Percentiles rank a stretch among this genome's conserved stretches.
These are phyloP conservation scores for Cremastinae sp. DNA, from an alignment of 2,888 invertebrate genomes.

Conservation along the genomic window DNA sequence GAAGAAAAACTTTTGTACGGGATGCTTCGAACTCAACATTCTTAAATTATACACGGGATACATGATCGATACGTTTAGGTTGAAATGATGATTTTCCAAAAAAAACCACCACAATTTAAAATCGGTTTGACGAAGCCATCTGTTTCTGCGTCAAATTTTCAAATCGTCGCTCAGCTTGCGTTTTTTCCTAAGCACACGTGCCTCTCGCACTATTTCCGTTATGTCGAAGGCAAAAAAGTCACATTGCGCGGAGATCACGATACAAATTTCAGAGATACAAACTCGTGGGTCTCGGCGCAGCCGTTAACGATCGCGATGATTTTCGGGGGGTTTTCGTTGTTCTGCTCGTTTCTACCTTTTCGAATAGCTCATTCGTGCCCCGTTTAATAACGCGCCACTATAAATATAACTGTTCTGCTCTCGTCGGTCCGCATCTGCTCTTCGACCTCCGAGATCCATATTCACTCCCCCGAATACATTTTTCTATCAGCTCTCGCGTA, in stretches of 20 bases:
- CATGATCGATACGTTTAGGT: too few species aligned
- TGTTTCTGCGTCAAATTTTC: constrained; percentile 20
- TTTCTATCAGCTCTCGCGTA: constrained; percentile 44
- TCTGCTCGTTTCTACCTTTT: constrained; percentile 19
- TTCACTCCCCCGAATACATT: constrained; percentile 41
- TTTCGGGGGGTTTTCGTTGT: constrained; percentile 38
- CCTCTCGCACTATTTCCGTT: constrained; percentile 17
- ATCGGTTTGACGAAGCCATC: constrained; percentile 20
- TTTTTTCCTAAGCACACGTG: constrained; percentile 38
- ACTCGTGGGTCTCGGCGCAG: constrained; percentile 33
- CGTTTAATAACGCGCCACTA: constrained; percentile 1
- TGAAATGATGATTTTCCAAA: too few species aligned
- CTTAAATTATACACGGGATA: too few species aligned
- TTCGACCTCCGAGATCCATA: constrained; percentile 15
- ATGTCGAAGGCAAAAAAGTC: constrained; percentile 28
- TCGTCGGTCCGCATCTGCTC: constrained; percentile 56
- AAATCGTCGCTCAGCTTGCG: constrained; percentile 50
- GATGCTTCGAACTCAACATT: too few species aligned
- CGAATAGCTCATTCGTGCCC: constrained; percentile 35
- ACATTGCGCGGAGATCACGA: constrained; percentile 46
- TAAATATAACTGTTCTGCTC: constrained; percentile 51
- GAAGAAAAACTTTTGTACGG: too few species aligned
- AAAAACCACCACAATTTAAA: too few species aligned
- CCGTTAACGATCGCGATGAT: constrained; percentile 36
- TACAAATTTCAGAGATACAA: constrained; percentile 57